Evolutionary conservation across 2,797 vertebrate genomes (phyloP), one percentile per base, ranked within the genome.

Genomic region (Chelonia mydas): DNA sequence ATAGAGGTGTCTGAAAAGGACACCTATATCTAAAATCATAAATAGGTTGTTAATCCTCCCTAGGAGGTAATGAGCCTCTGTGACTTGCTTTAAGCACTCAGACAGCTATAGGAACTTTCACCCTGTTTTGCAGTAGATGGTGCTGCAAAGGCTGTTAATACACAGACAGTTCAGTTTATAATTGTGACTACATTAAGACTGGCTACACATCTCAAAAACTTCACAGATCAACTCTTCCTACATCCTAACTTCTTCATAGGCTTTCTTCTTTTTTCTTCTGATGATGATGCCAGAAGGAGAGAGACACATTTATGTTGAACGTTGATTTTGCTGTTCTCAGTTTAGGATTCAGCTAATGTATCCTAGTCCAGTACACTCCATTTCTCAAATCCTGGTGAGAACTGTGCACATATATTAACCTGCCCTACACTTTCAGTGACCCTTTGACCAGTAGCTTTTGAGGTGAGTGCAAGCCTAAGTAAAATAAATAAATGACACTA

Each of bases 21-120:
- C 93, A 95, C 87, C 94, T 95, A 96, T 91, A 93, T 97, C 92
- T 95, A 96, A 96, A 97, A 95, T 94, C 88, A 92, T 98, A 97
- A 98, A 96, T 92, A 96, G 5, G 81, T 89, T 76, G 23, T 93
- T 93, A 87, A 96, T 93, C 97, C 97, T 97, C 95, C 96, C 78
- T 97, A 88, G 97, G 97, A 98, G 97, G 97, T 96, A 97, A 86
- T 72, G 78, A 96, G 88, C 59, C 92, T 90, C 86, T 77, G 79
- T 72, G 83, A 84, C 89, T 88, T 91, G 76, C 21, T 78, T 10
- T 50, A 19, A 59, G 55, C 79, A 55, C 84, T 87, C 72, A 81
- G 79, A 65, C 15, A 41, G 57, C 84, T 51, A 83, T 53, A 1
- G 7, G 72, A 96, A 89, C 72, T 72, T 23, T 57, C n/a, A 6